Evolutionary conservation across 2,113 vertebrate species (phyloP).

Genomic region (Sapajus apella): DNA sequence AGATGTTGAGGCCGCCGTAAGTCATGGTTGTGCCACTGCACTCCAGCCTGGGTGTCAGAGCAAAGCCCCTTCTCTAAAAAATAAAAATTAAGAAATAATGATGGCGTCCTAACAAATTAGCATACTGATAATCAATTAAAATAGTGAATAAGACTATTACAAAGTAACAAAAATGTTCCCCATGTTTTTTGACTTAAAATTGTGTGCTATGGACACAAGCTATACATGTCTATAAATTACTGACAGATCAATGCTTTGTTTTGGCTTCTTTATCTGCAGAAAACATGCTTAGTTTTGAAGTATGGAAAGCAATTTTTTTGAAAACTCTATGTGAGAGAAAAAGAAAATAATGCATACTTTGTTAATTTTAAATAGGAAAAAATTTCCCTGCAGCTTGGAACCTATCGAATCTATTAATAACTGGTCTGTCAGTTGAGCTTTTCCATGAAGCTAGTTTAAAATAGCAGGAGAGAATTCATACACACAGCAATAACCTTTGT

Average conservation of each 20-base stretch:
- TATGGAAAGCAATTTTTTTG: background rate
- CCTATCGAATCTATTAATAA: background rate
- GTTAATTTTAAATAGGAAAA: background rate
- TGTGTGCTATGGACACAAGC: background rate
- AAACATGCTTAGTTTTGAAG: background rate
- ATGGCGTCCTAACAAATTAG: background rate
- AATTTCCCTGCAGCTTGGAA: background rate
- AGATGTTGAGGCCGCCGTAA: too few relatives aligned
- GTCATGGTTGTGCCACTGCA: too few relatives aligned
- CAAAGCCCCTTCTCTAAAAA: too few relatives aligned
- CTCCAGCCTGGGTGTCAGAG: too few relatives aligned
- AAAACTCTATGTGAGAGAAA: background rate
- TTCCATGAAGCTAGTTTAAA: constrained; percentile 6
- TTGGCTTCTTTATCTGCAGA: background rate
- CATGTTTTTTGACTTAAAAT: background rate
- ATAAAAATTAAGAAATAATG: too few relatives aligned
- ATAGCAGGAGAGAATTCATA: background rate
- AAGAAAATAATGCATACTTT: background rate
- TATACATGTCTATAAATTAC: background rate
- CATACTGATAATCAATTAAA: background rate
- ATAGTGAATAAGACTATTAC: background rate
- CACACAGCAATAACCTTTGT: background rate
- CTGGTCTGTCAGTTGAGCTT: background rate
- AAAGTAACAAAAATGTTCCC: background rate
- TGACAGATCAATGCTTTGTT: background rate